Base-by-base conservation (phyloP, 2,797 vertebrate species). In the Psittacula echo region DNA sequence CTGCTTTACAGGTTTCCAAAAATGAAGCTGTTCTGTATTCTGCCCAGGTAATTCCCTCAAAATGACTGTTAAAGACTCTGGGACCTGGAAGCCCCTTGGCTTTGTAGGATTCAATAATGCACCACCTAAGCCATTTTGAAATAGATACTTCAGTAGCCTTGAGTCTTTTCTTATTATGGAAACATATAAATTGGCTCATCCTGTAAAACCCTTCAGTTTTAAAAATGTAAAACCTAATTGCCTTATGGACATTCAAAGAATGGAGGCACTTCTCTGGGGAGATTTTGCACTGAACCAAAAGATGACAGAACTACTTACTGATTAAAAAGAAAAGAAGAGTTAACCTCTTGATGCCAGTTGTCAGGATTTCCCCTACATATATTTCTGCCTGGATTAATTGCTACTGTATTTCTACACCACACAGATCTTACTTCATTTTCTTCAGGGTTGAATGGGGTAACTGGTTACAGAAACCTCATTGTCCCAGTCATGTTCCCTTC, bases 151-250 rank as follows among this genome's bases (percentile, higher is more conserved):
- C 50, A 93, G 96, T 71, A 72, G 91, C 89, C 94, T 95, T 89
- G 91, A 95, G 96, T 97, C 95, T 94, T 97, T 97, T 96, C 93
- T 97, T 94, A 79, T 96, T 95, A 97, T 61, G 89, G 93, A 97
- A 97, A 95, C 37, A 47, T 89, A 95, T 94, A 95, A 93, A 94
- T 93, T 94, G 97, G 96, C 96, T 75, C 81, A 65, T 97, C 93
- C 95, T 90, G 17, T 34, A 95, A 94, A 96, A 97, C 95, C 91
- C 97, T 95, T 96, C 96, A 94, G 94, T 97, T 96, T 94, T 87
- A 91, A 72, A 85, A 94, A 94, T 54, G 94, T 89, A 97, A 97
- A 97, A 96, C 96, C 97, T 97, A 97, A 97, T 97, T 98, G 97
- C 96, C 97, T 97, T 96, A 93, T 95, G 97, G 98, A 97, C 95